A percentile compares a stretch with the other conserved stretches of the same genome.
Evolutionary conservation across 2,888 invertebrate species (phyloP).

Genomic region (Ophion ellenae): DNA sequence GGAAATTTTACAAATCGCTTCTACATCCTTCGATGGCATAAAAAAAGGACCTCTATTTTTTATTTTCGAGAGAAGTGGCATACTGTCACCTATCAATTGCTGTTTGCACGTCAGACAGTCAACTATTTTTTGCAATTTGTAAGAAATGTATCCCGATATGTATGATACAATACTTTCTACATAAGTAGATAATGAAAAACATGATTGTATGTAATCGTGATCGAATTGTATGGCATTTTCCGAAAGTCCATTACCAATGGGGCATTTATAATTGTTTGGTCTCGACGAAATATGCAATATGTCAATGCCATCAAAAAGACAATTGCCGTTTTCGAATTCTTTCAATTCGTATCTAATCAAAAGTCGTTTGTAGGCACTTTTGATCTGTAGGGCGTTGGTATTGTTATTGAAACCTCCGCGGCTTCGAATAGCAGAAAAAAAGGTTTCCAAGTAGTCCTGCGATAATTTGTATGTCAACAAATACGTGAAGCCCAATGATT

Average conservation of each 20-base stretch:
- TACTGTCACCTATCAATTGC: conserved; percentile 8
- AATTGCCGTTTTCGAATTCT: conserved; percentile 55
- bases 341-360: conserved; percentile 39
- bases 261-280: conserved; percentile 20
- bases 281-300: conserved; percentile 27
- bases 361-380: conserved; percentile 57
- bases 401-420: conserved; percentile 66
- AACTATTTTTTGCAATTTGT: conserved; percentile 33
- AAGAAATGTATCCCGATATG: neutral
- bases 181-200: conserved; percentile 33
- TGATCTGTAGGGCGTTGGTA: conserved; percentile 57
- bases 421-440: conserved; percentile 63
- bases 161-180: conserved; percentile 47
- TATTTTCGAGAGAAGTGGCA: conserved; percentile 41
- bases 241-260: conserved; percentile 5
- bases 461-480: conserved; percentile 60
- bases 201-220: conserved; percentile 38
- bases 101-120: conserved; percentile 27
- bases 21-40: conserved; percentile 38
- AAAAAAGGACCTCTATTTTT: conserved; percentile 47
- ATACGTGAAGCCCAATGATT: conserved; percentile 33
- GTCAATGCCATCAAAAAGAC: conserved; percentile 31
- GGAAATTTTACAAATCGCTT: conserved; percentile 32
- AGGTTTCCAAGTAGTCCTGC: conserved; percentile 64
- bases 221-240: conserved; percentile 22